These are phyloP conservation scores for Pteromalus puparum DNA, from an alignment of 1,140 invertebrate species.

Conservation along the genomic window DNA sequence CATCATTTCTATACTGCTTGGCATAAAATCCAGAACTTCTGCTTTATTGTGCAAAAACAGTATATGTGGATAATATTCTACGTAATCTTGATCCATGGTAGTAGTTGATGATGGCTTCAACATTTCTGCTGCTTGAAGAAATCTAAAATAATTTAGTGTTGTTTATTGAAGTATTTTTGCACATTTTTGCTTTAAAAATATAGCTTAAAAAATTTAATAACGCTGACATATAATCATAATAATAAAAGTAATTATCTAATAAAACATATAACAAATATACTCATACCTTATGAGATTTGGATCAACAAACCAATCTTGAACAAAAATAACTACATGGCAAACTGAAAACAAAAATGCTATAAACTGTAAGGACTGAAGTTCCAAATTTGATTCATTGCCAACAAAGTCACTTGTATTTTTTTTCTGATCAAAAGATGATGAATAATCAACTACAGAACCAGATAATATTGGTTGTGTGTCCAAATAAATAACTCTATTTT, in stretches of 20 bases:
- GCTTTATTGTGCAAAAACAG: slow-evolving; percentile 87
- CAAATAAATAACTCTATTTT: slow-evolving; percentile 79
- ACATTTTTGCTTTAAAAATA: slow-evolving; percentile 39
- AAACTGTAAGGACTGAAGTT: slow-evolving; percentile 86
- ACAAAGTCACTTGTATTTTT: slow-evolving; percentile 78
- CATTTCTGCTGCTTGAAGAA: slow-evolving; percentile 91
- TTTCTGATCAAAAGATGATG: slow-evolving; percentile 74
- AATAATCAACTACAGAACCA: slow-evolving; percentile 79
- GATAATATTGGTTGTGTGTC: slow-evolving; percentile 82
- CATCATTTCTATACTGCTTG: slow-evolving; percentile 80
- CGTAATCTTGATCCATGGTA: slow-evolving; percentile 79
- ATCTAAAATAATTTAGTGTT: slow-evolving; percentile 74
- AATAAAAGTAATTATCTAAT: slow-evolving; percentile 18
- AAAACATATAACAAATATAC: no score
- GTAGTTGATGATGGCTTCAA: slow-evolving; percentile 86
- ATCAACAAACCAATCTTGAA: slow-evolving; percentile 92
- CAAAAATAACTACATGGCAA: slow-evolving; percentile 91
- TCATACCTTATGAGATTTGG: slow-evolving; percentile 81
- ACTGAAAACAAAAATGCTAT: slow-evolving; percentile 90
- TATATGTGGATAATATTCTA: slow-evolving; percentile 85
- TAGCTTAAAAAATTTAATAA: slow-evolving; percentile 1
- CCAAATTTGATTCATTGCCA: slow-evolving; percentile 80
- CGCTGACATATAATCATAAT: neutral
- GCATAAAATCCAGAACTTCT: slow-evolving; percentile 82
- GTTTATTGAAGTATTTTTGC: neutral